phyloP scores from a whole-genome alignment of 2,113 vertebrate genomes.

The Terrapene triunguis region DNA sequence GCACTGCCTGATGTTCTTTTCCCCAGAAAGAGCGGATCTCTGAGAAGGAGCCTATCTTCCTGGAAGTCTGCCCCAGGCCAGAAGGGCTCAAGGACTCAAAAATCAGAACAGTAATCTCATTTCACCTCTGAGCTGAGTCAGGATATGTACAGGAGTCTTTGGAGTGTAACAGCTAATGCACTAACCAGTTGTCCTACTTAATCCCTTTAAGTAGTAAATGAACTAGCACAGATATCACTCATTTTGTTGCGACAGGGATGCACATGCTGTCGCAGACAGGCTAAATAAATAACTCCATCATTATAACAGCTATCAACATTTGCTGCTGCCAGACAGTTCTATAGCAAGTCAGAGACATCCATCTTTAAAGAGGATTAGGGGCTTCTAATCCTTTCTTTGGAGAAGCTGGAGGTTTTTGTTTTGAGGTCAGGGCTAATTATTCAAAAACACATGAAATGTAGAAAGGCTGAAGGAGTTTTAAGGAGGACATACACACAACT shows the following conservation, averaged over 20 bases:
- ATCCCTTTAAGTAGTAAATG: not conserved
- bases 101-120: not conserved
- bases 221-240: not conserved
- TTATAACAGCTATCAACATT: slow-evolving; percentile 15
- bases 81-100: not conserved
- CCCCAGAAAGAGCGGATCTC: not conserved
- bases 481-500: not conserved
- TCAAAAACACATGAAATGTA: not conserved
- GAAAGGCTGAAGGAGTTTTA: not conserved
- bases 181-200: slow-evolving; percentile 25
- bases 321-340: slow-evolving; percentile 21
- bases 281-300: slow-evolving; percentile 22
- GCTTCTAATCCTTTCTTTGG: not conserved
- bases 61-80: not conserved
- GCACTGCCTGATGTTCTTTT: not conserved
- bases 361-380: not conserved
- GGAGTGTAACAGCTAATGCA: not conserved
- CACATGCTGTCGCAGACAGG: not conserved
- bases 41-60: not conserved
- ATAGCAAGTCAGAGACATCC: not conserved
- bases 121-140: not conserved
- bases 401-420: not conserved
- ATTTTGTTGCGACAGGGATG: slow-evolving; percentile 1
- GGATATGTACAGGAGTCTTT: not conserved
- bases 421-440: not conserved